Evolutionary conservation across 2,113 vertebrate species (phyloP).

Genomic region (Oreamnos americanus): DNA sequence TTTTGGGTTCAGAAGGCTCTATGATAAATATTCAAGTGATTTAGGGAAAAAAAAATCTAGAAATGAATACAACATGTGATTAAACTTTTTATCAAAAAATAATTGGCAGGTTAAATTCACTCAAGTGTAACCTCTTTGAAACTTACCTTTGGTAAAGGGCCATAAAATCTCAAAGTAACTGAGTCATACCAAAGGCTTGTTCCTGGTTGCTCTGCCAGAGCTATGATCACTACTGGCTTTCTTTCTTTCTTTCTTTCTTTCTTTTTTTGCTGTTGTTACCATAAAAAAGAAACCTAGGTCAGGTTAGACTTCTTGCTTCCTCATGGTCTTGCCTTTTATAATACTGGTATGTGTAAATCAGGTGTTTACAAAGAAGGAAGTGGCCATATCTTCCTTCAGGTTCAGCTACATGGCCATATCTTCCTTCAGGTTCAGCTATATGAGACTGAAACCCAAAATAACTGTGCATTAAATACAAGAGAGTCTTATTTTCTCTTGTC

Average conservation of each 20-base stretch:
- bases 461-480: not conserved
- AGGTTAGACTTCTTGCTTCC: not conserved
- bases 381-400: not conserved
- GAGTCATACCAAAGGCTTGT: not conserved
- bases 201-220: not conserved
- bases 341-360: not conserved
- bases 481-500: not conserved
- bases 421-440: not conserved
- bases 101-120: not conserved
- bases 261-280: not conserved
- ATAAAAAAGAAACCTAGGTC: not conserved
- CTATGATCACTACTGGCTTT: too few species aligned
- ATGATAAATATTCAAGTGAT: not conserved
- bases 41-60: not conserved
- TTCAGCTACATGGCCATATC: not conserved
- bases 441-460: not conserved
- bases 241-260: not conserved
- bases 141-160: not conserved
- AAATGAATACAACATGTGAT: not conserved
- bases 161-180: not conserved
- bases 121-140: not conserved
- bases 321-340: not conserved
- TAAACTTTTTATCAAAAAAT: not conserved
- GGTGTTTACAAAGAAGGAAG: not conserved
- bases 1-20: not conserved